Base-by-base conservation (phyloP, 2,797 vertebrate species). In the Poeciliopsis infans region DNA sequence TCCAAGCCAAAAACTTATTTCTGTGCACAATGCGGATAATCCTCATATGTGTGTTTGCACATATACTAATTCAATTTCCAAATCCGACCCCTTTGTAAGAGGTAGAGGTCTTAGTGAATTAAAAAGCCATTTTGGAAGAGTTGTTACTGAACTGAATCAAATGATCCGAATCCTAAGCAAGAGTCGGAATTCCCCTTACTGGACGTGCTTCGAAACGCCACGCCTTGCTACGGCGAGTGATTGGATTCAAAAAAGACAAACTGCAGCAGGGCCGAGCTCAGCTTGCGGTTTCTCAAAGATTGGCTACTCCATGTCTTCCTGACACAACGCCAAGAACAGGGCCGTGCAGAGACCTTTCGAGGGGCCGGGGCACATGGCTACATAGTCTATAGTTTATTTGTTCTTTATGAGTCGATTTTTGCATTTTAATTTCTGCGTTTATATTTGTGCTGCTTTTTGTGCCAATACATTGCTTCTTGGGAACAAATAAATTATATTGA, bases 181-280 rank as follows among this genome's bases (percentile, higher is more conserved):
- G 20, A 68, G 18, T 68, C 64, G 20, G 36, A 68, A 68, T 68
- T 68, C 64, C 36, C 64, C 36, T 23, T 3, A 25, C 36, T 25
- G 36, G 64, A 68, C 20, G 13, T 31, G n/a, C 53, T n/a, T n/a
- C 1, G 23, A 57, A 57, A n/a, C 25, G 0, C 57, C 88, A 79
- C 61, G 59, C 83, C 74, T 36, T 31, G 1, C 46, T 91, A 92
- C 81, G 82, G 90, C 2, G 70, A 12, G 55, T 61, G 78, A 83
- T 25, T 57, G 55, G 75, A 84, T 2, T 79, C 76, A 59, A 0
- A 57, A 16, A 11, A 20, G 13, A 25, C 33, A 2, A 23, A 66
- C 1, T 39, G 49, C 49, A 25, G 51, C 51, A 53, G 20, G 51
- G 1, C 7, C 51, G 51, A 25, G 51, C 23, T 25, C 20, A 25